Conservation (phyloP, 2,888 invertebrate genomes). For the Hemicrepidius hirtus region DNA sequence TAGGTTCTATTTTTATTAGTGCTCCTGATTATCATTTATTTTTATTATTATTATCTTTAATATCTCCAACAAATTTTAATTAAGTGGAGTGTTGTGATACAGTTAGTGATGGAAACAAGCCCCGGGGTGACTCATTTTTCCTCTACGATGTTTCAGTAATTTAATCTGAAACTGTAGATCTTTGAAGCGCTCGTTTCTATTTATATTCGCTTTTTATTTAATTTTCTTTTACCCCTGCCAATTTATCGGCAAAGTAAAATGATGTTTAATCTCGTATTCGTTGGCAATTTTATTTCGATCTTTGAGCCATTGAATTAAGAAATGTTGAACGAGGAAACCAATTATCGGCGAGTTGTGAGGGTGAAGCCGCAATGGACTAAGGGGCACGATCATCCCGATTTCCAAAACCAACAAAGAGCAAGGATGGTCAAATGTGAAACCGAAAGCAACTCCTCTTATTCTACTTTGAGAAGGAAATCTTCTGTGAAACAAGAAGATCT, state of each 20-base stretch:
- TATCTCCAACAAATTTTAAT: slow-evolving; percentile 20
- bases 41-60: slow-evolving; percentile 17
- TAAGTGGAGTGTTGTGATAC: neutral
- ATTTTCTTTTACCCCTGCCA: slow-evolving; percentile 1
- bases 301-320: neutral
- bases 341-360: slow-evolving; percentile 64
- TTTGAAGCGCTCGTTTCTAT: slow-evolving; percentile 4
- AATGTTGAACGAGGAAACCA: slow-evolving; percentile 64
- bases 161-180: neutral
- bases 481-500: slow-evolving; percentile 58
- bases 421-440: slow-evolving; percentile 39
- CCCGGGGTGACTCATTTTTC: neutral
- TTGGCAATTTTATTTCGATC: neutral
- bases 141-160: neutral
- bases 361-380: slow-evolving; percentile 62
- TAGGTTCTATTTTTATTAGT: slow-evolving; percentile 13
- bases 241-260: neutral
- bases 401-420: slow-evolving; percentile 17
- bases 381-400: slow-evolving; percentile 9
- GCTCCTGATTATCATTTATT: slow-evolving; percentile 20
- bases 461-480: slow-evolving; percentile 48
- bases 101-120: neutral
- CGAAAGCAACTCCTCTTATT: slow-evolving; percentile 23
- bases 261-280: neutral
- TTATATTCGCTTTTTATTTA: slow-evolving; percentile 16